Percentiles rank a stretch among this genome's conserved stretches.
Conservation (phyloP, 1,140 invertebrate species). For the Euwallacea similis region DNA sequence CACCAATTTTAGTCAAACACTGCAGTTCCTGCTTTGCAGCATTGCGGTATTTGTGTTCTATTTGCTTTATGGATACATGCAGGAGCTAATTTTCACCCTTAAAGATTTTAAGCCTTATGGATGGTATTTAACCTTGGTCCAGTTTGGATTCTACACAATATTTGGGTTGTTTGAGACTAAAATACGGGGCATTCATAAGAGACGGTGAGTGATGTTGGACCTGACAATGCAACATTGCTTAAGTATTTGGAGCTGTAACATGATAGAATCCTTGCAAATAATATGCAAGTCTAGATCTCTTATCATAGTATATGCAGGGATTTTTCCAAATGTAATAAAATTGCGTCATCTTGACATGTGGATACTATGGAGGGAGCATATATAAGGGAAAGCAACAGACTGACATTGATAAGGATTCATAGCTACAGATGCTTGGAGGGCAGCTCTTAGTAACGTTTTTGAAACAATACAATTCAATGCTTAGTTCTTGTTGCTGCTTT, state of each 20-base stretch:
- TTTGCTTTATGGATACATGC: conserved; percentile 88
- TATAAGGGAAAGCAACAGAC: too few species aligned
- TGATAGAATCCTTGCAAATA: too few species aligned
- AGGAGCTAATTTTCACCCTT: conserved; percentile 90
- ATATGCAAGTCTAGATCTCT: too few species aligned
- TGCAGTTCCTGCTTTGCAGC: conserved; percentile 78
- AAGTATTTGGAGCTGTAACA: background rate
- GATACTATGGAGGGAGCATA: too few species aligned
- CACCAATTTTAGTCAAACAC: conserved; percentile 62
- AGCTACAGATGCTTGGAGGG: too few species aligned
- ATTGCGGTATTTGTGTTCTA: conserved; percentile 84
- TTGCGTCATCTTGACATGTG: too few species aligned
- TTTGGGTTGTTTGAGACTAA: conserved; percentile 79
- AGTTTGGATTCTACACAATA: conserved; percentile 84
- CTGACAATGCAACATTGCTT: background rate
- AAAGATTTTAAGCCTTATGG: conserved; percentile 87
- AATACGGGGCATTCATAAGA: conserved; percentile 64
- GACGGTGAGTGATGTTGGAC: conserved; percentile 62
- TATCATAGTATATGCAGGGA: too few species aligned
- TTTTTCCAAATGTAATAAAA: too few species aligned
- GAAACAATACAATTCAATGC: too few species aligned
- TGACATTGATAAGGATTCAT: too few species aligned
- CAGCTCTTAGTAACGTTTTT: too few species aligned
- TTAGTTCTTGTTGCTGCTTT: too few species aligned
- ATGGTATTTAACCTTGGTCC: conserved; percentile 90